These are phyloP conservation scores for Micromys minutus DNA, from an alignment of 2,113 vertebrate species.

Conservation along the genomic window DNA sequence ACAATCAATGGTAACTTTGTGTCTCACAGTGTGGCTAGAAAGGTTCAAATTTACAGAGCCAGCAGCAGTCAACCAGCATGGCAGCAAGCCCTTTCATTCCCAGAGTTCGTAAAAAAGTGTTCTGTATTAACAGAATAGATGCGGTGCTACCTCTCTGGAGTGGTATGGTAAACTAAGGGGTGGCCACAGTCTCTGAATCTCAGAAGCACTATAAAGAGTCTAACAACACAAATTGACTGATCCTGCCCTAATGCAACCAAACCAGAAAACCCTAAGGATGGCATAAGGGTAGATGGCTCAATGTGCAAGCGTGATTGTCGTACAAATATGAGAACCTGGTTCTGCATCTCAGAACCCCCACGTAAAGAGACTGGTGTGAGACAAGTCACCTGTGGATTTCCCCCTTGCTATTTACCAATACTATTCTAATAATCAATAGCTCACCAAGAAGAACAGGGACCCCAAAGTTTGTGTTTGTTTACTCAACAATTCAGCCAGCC, in stretches of 20 bases:
- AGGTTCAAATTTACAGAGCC: neutral
- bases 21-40: neutral
- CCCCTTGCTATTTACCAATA: neutral
- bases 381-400: neutral
- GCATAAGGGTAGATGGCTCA: neutral
- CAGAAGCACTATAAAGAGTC: neutral
- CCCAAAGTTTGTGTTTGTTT: neutral
- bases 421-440: neutral
- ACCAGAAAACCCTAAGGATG: neutral
- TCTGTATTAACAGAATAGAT: neutral
- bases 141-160: neutral
- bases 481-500: neutral
- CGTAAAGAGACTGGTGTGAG: neutral
- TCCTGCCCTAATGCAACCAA: neutral
- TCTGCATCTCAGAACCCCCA: neutral
- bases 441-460: neutral
- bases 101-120: neutral
- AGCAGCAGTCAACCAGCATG: neutral
- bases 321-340: neutral
- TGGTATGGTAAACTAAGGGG: neutral
- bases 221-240: neutral
- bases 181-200: neutral
- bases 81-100: neutral
- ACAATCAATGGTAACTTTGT: neutral
- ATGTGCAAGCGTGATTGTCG: neutral